Percentiles rank a stretch among this genome's conserved stretches.
These are phyloP conservation scores for Coelinius sp. DNA, from an alignment of 2,888 invertebrate species.

Conservation along the genomic window DNA sequence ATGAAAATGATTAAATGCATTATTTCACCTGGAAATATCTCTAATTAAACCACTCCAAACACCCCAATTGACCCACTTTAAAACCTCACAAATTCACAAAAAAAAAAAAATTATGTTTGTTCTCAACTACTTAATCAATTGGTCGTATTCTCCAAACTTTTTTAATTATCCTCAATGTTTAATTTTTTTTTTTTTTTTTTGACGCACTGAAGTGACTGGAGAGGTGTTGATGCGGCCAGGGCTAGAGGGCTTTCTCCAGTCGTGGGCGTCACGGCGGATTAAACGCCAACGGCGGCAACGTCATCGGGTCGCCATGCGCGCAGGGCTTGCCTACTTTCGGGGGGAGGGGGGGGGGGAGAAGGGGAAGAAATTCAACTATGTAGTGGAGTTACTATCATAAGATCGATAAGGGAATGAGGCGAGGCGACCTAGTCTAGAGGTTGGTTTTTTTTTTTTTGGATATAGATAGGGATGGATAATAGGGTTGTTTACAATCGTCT, in stretches of 20 bases:
- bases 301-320: constrained; percentile 61
- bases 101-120: neutral
- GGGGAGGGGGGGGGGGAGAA: too few species aligned
- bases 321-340: constrained; percentile 43
- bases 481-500: too few species aligned
- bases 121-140: too few species aligned
- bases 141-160: neutral
- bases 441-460: constrained; percentile 8
- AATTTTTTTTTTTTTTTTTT: neutral
- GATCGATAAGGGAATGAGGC: constrained; percentile 63
- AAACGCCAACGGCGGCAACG: constrained; percentile 57
- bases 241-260: constrained; percentile 48
- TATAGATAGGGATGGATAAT: neutral
- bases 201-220: neutral
- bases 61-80: neutral
- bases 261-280: constrained; percentile 62
- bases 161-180: neutral
- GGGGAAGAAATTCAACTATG: neutral
- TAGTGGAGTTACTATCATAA: constrained; percentile 56
- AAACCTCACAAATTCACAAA: neutral
- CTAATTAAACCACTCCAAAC: constrained; percentile 12
- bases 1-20: constrained; percentile 33
- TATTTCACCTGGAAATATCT: constrained; percentile 16
- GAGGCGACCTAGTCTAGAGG: constrained; percentile 34
- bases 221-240: constrained; percentile 4